Evolutionary conservation across 2,888 invertebrate genomes (phyloP).

Genomic region (Polyploca ridens): DNA sequence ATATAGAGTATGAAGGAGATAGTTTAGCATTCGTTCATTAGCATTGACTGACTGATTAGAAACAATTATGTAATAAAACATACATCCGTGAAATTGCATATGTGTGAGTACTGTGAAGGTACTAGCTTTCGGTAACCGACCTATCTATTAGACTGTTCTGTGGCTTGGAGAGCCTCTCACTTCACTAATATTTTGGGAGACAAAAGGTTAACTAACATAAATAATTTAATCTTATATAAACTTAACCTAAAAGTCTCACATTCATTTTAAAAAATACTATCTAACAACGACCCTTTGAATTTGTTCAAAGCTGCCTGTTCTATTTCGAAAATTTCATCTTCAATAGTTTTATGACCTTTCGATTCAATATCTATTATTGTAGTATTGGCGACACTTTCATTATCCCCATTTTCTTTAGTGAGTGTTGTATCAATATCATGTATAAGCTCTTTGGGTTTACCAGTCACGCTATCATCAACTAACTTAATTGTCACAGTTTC

Average conservation of each 20-base stretch:
- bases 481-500: slow-evolving; percentile 2
- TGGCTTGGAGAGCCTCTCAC: neutral
- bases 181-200: neutral
- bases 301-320: slow-evolving; percentile 63
- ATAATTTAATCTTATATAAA: slow-evolving; percentile 20
- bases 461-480: neutral
- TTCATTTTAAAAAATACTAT: slow-evolving; percentile 62
- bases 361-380: neutral
- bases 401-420: neutral
- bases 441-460: slow-evolving; percentile 1
- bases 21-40: no score
- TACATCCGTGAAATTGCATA: no score
- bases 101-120: no score
- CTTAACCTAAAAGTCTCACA: slow-evolving; percentile 29
- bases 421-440: neutral
- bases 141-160: no score
- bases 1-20: no score
- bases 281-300: slow-evolving; percentile 72
- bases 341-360: neutral
- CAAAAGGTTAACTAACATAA: no score
- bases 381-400: neutral
- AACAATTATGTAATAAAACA: no score
- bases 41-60: no score
- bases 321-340: slow-evolving; percentile 38
- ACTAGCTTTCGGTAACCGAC: no score